Evolutionary conservation across 2,888 invertebrate genomes (phyloP), one percentile per base, ranked within the genome.

Genomic region (Ormyrus thymus): DNA sequence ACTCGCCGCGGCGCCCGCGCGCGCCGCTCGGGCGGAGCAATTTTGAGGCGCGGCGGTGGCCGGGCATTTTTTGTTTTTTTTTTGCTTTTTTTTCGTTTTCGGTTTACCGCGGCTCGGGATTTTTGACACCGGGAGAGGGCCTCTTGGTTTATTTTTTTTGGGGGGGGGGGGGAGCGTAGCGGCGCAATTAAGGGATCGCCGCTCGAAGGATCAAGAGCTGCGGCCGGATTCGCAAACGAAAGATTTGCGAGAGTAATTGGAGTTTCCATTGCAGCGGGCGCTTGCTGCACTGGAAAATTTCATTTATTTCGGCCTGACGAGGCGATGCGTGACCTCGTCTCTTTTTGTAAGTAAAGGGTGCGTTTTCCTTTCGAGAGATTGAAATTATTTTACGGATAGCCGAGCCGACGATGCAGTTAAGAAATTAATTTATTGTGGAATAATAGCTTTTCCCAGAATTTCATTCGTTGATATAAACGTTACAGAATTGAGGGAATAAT

Each of bases 201-300:
- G 65, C 11, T 65, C 29, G 55, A 61, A 53, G 65, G 45, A 56
- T 65, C 56, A 6, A 65, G 56, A 64, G n/a, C 53, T 55, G 46
- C 48, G 64, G 73, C 64, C 64, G 48, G 73, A 65, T 65, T 48
- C 50, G 48, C 56, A 48, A 65, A 56, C 65, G 73, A 56, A 73
- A 65, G 11, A 45, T 64, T 62, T 46, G 53, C 59, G 7, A 43
- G 62, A n/a, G 61, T 43, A 59, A 61, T 59, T 71, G 61, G 71
- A 71, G 29, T 43, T 43, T 70, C 58, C 6, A 48, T 1, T 48
- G 48, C 58, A 58, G 11, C 46, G 29, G 0, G 13, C 4, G 11
- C 10, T 58, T 48, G 58, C 10, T 11, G 10, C 58, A 15, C n/a
- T 3, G 48, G 69, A 70, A 59, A 58, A 50, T 15, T 11, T 70